A percentile compares a stretch with the other conserved stretches of the same genome.
These are phyloP conservation scores for Wiebesia pumilae DNA, from an alignment of 1,140 invertebrate genomes.

Conservation along the genomic window DNA sequence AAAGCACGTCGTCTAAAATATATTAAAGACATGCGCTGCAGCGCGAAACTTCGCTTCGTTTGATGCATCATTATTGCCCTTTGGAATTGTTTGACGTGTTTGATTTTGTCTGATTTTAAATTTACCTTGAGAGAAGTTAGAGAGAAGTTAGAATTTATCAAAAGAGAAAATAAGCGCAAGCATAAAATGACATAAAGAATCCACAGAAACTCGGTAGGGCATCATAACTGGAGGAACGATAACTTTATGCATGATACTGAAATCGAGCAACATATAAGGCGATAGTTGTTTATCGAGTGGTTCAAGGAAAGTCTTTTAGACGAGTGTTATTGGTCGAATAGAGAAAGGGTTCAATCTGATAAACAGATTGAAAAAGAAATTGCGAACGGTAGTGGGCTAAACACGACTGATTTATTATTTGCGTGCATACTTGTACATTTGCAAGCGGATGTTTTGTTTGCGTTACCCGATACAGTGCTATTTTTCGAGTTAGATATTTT, in stretches of 20 bases:
- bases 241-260: constrained; percentile 6
- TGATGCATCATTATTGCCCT: neutral
- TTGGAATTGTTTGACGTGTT: too few species aligned
- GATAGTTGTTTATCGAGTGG: neutral
- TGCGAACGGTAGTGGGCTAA: neutral
- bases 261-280: neutral
- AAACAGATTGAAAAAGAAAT: constrained; percentile 41
- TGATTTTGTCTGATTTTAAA: neutral
- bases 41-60: neutral
- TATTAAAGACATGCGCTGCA: neutral
- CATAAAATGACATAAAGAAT: neutral
- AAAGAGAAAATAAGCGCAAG: too few species aligned
- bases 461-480: neutral
- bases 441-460: neutral
- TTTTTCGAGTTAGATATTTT: neutral
- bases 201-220: neutral
- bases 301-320: neutral
- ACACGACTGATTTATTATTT: constrained; percentile 5
- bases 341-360: neutral
- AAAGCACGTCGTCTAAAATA: neutral
- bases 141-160: too few species aligned
- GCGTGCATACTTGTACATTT: constrained; percentile 6
- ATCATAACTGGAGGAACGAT: neutral
- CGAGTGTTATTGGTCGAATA: neutral
- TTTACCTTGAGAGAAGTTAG: neutral